Percentiles rank a stretch among this genome's conserved stretches.
Evolutionary conservation across 2,888 invertebrate genomes (phyloP).

Genomic region (Cantharis nigra): DNA sequence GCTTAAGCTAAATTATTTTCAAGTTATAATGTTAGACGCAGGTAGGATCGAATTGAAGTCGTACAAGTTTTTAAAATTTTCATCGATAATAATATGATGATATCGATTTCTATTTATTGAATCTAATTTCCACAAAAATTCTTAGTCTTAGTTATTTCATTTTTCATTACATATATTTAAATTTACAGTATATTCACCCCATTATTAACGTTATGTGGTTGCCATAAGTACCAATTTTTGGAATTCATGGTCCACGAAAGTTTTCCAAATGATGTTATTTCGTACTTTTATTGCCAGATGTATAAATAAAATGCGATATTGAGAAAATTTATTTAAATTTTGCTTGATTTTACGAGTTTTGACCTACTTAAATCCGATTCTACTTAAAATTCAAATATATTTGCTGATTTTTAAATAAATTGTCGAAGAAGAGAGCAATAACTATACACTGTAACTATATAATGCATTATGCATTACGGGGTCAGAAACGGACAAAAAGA

Average conservation of each 20-base stretch:
- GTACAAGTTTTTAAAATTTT: not conserved
- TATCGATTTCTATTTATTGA: not conserved
- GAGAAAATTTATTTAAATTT: not conserved
- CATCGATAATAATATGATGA: not conserved
- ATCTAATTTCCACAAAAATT: not conserved
- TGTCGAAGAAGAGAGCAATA: not conserved
- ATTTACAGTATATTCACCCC: not conserved
- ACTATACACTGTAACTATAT: not conserved
- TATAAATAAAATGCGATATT: not conserved
- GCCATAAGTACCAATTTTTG: not conserved
- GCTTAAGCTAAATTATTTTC: not conserved
- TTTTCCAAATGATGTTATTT: not conserved
- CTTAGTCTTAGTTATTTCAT: not conserved
- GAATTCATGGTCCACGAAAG: not conserved
- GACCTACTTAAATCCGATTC: not conserved
- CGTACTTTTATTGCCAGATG: not conserved
- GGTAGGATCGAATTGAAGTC: not conserved
- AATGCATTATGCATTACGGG: not conserved
- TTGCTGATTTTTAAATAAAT: not conserved
- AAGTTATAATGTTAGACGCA: not conserved
- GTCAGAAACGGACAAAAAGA: not conserved
- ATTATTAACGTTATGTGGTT: no score
- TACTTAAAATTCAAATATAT: not conserved
- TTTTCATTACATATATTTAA: not conserved
- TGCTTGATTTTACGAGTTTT: not conserved